phyloP scores from a whole-genome alignment of 2,113 vertebrate genomes.

The Struthio camelus region DNA sequence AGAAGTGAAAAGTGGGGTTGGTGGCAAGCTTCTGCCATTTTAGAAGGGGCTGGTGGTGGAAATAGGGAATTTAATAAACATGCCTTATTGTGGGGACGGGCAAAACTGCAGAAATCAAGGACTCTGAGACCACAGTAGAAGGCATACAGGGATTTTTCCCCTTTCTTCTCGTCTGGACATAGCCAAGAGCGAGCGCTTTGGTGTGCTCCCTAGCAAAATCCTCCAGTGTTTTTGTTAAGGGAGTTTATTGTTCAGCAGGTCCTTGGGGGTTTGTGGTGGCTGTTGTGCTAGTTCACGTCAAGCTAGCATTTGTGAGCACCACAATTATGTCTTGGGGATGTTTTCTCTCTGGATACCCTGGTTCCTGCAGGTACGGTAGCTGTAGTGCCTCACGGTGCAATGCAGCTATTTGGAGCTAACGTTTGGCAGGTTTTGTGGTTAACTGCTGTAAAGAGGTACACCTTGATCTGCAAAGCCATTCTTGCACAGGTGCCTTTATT shows the following conservation, averaged over 20 bases:
- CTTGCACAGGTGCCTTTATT: not conserved
- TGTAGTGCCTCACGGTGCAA: not conserved
- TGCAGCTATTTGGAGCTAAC: not conserved
- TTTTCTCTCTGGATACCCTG: not conserved
- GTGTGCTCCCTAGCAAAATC: not conserved
- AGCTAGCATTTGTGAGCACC: not conserved
- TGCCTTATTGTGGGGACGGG: not conserved
- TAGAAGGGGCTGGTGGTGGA: not conserved
- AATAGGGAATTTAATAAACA: not conserved
- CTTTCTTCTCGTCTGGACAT: not conserved
- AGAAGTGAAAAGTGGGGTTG: not conserved
- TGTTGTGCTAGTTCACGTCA: fast-evolving
- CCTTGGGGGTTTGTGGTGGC: not conserved
- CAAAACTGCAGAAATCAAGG: not conserved
- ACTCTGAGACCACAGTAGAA: not conserved
- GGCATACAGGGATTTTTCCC: not conserved
- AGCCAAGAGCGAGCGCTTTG: not conserved
- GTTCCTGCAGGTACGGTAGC: not conserved
- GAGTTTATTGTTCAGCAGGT: fast-evolving
- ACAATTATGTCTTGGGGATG: not conserved
- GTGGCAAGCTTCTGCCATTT: not conserved
- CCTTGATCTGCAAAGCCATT: not conserved
- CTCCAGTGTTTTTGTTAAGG: not conserved
- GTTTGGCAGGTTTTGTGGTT: not conserved
- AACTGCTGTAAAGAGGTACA: not conserved